Percentiles rank a stretch among this genome's conserved stretches.
Evolutionary conservation across 2,113 vertebrate genomes (phyloP).

Genomic region (Varanus komodoensis): DNA sequence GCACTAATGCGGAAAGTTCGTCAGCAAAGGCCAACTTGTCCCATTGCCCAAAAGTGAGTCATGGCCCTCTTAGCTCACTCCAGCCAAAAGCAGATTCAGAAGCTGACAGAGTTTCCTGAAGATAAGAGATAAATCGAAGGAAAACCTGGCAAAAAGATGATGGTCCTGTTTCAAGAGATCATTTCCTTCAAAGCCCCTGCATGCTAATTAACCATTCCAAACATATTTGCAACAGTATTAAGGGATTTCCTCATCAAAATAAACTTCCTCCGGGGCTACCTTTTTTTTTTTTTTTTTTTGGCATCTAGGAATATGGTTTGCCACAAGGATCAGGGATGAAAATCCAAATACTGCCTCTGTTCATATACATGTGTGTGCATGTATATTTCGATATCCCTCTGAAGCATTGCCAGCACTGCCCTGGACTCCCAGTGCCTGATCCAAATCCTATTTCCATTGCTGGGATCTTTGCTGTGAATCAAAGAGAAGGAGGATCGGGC

Average conservation of each 20-base stretch:
- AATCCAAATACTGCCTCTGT: background rate
- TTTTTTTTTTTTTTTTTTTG: slow-evolving; percentile 57
- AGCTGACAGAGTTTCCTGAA: slow-evolving; percentile 86
- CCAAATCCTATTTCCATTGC: slow-evolving; percentile 66
- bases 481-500: slow-evolving; percentile 60
- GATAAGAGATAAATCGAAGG: slow-evolving; percentile 82
- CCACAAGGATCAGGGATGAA: slow-evolving; percentile 53
- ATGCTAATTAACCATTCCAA: slow-evolving; percentile 82
- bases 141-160: slow-evolving; percentile 74
- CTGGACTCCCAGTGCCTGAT: slow-evolving; percentile 68
- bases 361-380: background rate
- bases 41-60: slow-evolving; percentile 77
- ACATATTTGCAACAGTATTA: slow-evolving; percentile 79
- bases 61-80: slow-evolving; percentile 71
- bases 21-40: slow-evolving; percentile 63
- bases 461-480: slow-evolving; percentile 66
- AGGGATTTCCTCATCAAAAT: slow-evolving; percentile 86
- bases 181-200: slow-evolving; percentile 76
- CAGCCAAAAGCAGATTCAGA: slow-evolving; percentile 75
- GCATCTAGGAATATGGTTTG: slow-evolving; percentile 60
- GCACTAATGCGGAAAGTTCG: slow-evolving; percentile 67
- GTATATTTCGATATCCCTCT: slow-evolving; percentile 38
- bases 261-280: slow-evolving; percentile 81
- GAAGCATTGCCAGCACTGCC: slow-evolving; percentile 69
- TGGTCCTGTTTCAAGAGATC: slow-evolving; percentile 64